Conservation (phyloP, 92 coral and sea anemone genomes). For the Pocillopora meandrina region DNA sequence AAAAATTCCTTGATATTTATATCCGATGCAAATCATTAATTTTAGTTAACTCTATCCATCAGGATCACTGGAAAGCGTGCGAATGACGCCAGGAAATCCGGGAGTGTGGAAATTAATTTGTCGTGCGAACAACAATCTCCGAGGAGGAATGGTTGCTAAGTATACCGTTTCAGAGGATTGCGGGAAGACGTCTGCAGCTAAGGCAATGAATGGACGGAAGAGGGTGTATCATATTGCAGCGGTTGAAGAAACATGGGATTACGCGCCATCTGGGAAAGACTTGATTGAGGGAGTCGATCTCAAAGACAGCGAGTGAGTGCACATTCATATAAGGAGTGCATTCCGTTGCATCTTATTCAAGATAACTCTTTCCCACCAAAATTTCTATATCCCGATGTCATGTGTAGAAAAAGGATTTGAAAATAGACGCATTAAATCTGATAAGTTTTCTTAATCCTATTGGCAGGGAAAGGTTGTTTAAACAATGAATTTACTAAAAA, state of each 20-base stretch:
- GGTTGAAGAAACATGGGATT: slow-evolving; percentile 80
- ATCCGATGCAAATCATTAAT: neutral
- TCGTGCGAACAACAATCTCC: slow-evolving; percentile 76
- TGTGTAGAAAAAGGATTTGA: no score
- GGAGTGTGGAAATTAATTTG: slow-evolving; percentile 92
- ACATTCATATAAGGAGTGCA: no score
- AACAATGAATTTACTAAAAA: no score
- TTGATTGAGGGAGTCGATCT: slow-evolving; percentile 51
- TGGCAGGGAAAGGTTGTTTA: no score
- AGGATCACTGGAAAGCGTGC: slow-evolving; percentile 79
- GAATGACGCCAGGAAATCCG: slow-evolving; percentile 83
- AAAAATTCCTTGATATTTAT: neutral
- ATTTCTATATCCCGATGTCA: no score
- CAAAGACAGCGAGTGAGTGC: slow-evolving; percentile 75
- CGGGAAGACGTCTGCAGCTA: slow-evolving; percentile 10
- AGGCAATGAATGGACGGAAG: slow-evolving; percentile 41
- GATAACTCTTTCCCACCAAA: neutral
- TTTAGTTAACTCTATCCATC: neutral
- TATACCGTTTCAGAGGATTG: slow-evolving; percentile 59
- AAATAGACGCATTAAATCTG: no score
- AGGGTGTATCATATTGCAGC: slow-evolving; percentile 78
- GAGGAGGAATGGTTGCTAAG: slow-evolving; percentile 91
- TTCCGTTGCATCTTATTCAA: neutral
- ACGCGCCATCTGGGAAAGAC: slow-evolving; percentile 78
- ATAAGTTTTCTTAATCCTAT: no score